These are phyloP conservation scores for Scotopteryx bipunctaria DNA, from an alignment of 2,888 invertebrate species.

Conservation along the genomic window DNA sequence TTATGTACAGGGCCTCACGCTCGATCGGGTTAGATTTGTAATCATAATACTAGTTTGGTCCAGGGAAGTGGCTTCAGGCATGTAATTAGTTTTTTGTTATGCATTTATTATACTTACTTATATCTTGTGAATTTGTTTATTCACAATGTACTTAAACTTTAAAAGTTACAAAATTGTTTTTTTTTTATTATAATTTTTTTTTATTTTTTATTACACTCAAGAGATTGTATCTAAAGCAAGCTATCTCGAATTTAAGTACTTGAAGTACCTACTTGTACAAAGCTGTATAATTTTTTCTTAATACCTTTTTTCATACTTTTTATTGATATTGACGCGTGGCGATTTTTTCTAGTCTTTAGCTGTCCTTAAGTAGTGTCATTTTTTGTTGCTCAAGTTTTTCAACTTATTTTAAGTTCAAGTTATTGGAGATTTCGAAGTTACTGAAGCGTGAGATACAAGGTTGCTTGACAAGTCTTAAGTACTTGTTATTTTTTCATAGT, in stretches of 20 bases:
- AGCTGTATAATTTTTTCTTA: conserved; percentile 18
- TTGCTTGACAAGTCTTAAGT: conserved; percentile 51
- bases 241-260: not conserved
- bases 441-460: conserved; percentile 70
- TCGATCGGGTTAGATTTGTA: conserved; percentile 76
- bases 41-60: conserved; percentile 64
- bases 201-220: too few species aligned
- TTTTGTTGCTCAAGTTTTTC: conserved; percentile 35
- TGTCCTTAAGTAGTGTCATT: conserved; percentile 37
- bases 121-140: conserved; percentile 1
- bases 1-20: conserved; percentile 65
- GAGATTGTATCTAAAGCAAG: too few species aligned
- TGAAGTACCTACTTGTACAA: conserved; percentile 16
- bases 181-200: too few species aligned
- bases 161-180: not conserved
- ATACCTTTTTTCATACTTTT: conserved; percentile 15
- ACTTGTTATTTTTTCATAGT: conserved; percentile 32
- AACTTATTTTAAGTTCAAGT: conserved; percentile 43
- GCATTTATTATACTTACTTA: conserved; percentile 34
- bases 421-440: conserved; percentile 61
- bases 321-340: conserved; percentile 30
- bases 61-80: conserved; percentile 61
- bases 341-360: conserved; percentile 36
- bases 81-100: conserved; percentile 66
- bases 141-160: not conserved